Percentiles rank a stretch among this genome's conserved stretches.
Conservation (phyloP, 2,888 invertebrate genomes). For the Athalia rosae region DNA sequence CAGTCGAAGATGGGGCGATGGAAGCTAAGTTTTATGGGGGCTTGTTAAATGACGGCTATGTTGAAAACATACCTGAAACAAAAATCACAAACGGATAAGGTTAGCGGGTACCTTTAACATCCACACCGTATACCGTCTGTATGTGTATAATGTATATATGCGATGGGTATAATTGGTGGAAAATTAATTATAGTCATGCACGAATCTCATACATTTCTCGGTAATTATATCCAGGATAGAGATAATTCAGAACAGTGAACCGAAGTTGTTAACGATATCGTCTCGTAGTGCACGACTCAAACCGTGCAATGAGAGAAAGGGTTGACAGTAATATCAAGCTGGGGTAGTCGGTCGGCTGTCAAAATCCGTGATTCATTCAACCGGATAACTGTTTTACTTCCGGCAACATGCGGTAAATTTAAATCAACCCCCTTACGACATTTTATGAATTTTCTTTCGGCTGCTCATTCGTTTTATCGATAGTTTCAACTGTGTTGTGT, state of each 20-base stretch:
- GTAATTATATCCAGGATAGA: conserved; percentile 67
- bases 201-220: conserved; percentile 69
- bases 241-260: conserved; percentile 68
- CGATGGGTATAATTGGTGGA: conserved; percentile 17
- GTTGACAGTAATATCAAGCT: conserved; percentile 27
- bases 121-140: background rate
- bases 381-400: conserved; percentile 22
- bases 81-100: conserved; percentile 17
- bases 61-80: conserved; percentile 38
- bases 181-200: conserved; percentile 72
- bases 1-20: background rate
- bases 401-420: conserved; percentile 14
- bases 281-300: conserved; percentile 49
- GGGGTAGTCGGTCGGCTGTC: conserved; percentile 12
- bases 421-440: background rate
- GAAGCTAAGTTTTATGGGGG: background rate
- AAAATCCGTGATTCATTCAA: conserved; percentile 27
- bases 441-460: background rate
- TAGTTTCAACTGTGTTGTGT: too few species aligned
- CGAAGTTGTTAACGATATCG: conserved; percentile 66
- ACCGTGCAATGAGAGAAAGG: conserved; percentile 9
- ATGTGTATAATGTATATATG: background rate
- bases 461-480: too few species aligned
- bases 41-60: background rate
- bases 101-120: background rate